Base-by-base conservation (phyloP, 30 jellyfish, hydroid and myxozoan species). In the Aurelia aurita complex sp. Pacific region DNA sequence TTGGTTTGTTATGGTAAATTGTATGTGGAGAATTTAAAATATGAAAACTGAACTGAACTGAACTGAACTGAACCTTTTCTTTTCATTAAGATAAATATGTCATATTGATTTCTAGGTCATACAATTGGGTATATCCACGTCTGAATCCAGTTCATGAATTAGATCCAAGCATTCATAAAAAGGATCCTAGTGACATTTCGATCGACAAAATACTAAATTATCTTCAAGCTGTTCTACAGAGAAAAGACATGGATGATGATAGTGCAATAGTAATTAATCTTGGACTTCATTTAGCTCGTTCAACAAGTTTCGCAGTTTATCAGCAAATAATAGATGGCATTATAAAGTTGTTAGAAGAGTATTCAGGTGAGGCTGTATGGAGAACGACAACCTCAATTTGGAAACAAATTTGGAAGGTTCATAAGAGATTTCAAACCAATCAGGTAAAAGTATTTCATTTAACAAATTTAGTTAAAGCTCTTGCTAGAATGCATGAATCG, bases 91-190 rank as follows among this genome's bases (percentile, higher is more conserved):
- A 23, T 23, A 23, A 23, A 23, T 23, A 23, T 23, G 57, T 46
- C 57, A 46, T 46, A 5, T 9, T 9, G 14, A 46, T 46, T 73
- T 64, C 4, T 80, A 92, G 98, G 65, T 75, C 95, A 2, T 92
- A 92, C 92, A 92, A 92, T 77, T 92, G 98, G 98, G 85, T 92
- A 11, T 92, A 92, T 59, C 98, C 98, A 0, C 92, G 98, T 10
- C 55, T 88, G 88, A 64, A 92, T 71, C 89, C 97, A 4, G 84
- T 55, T 2, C 95, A 66, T 65, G 91, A 82, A 62, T 89, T 80
- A 61, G 98, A 92, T 52, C 83, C 92, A 51, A 59, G 96, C 54
- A 92, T 92, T 34, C 98, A 92, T 67, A 42, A 67, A 23, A 87
- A 92, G 65, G 95, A 85, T 42, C 87, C 96, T 38, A 66, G 88